Conservation (phyloP, 1,140 invertebrate species). For the Diorhabda sublineata region DNA sequence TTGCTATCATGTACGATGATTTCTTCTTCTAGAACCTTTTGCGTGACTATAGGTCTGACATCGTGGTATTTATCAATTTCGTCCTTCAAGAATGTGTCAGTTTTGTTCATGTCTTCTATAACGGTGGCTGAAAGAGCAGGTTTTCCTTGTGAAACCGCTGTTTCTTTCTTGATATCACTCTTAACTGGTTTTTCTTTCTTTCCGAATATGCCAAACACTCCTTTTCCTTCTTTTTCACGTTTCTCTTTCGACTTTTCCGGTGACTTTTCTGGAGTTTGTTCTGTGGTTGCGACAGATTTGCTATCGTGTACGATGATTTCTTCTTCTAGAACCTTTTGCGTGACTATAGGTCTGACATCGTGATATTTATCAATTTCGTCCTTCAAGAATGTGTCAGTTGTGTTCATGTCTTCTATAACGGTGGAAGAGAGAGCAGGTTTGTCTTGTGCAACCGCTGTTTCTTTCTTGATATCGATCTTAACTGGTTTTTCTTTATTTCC, state of each 20-base stretch:
- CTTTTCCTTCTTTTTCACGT: constrained; percentile 15
- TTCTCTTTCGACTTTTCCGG: constrained; percentile 9
- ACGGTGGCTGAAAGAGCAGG: constrained; percentile 14
- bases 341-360: constrained; percentile 23
- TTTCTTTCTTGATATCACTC: neutral
- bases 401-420: constrained; percentile 29
- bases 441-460: constrained; percentile 13
- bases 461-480: neutral
- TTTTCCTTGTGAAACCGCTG: neutral
- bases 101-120: constrained; percentile 17
- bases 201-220: constrained; percentile 24
- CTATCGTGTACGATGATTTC: neutral
- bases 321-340: neutral
- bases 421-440: constrained; percentile 28
- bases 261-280: neutral
- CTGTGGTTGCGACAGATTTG: no score
- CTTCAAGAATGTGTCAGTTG: constrained; percentile 30
- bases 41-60: constrained; percentile 9
- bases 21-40: neutral
- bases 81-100: constrained; percentile 20
- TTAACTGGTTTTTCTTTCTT: constrained; percentile 20
- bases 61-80: constrained; percentile 28
- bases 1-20: constrained; percentile 15
- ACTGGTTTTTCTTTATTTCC: constrained; percentile 6
- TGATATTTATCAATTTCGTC: constrained; percentile 33